Base-by-base conservation (phyloP, 2,888 invertebrate species). In the Hesperia comma region DNA sequence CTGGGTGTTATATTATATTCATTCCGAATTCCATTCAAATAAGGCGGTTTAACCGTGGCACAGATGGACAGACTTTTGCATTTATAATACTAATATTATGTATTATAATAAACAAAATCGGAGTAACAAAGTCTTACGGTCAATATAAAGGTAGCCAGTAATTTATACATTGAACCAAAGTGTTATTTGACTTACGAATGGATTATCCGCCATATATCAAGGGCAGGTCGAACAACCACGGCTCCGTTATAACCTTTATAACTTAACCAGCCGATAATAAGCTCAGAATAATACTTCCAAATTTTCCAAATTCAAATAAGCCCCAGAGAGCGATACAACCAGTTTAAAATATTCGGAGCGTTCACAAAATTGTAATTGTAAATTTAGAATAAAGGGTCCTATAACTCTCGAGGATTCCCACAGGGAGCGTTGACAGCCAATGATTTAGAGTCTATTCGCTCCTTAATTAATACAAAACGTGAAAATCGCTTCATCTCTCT, bases 351-450 rank as follows among this genome's bases (percentile, higher is more conserved):
- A 91, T 90, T 87, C 86, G 79, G 83, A 85, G 81, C 85, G 82
- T 88, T 87, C 83, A 88, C 90, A 82, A 86, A 88, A 89, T 87
- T 87, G 87, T 91, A 92, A 91, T 90, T 91, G 90, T 88, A 91
- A 92, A 92, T 90, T 90, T 92, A 92, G 90, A 91, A 92, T 91
- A 91, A 89, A 90, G 88, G 85, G 81, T 80, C 85, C 83, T 85
- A 92, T 92, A 92, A 91, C 86, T 92, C 92, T 92, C 86, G 79
- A 78, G 86, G 84, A 86, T 90, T 90, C 92, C 92, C 91, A 91
- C 90, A 88, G 92, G 88, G 92, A 79, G 87, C 91, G 91, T 84
- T 82, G 92, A 92, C 92, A 89, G 86, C 82, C 78, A 85, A 90
- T 92, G 92, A 92, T 92, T 92, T 92, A 92, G 76, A 82, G 81